Percentiles rank a stretch among this genome's conserved stretches.
These are phyloP conservation scores for Amphiprion ocellaris DNA, from an alignment of 2,113 vertebrate species.

Conservation along the genomic window DNA sequence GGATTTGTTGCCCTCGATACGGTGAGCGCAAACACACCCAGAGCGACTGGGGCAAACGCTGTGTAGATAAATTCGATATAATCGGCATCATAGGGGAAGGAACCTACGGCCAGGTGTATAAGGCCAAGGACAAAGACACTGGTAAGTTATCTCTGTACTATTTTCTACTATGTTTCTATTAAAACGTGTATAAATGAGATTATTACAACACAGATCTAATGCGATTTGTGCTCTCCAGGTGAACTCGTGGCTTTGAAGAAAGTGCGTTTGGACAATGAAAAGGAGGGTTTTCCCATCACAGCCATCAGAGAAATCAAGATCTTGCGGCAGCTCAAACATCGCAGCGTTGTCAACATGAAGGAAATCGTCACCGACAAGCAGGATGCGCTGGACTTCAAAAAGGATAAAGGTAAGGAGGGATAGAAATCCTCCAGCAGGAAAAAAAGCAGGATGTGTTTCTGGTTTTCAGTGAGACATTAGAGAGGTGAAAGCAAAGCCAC, in stretches of 20 bases:
- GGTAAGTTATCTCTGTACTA: slow-evolving; percentile 79
- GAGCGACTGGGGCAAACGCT: slow-evolving; percentile 98
- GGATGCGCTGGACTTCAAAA: slow-evolving; percentile 99
- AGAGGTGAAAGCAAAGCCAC: too few species aligned
- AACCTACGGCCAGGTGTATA: slow-evolving; percentile 98
- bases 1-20: slow-evolving; percentile 98
- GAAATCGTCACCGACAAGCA: slow-evolving; percentile 99
- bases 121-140: slow-evolving; percentile 98
- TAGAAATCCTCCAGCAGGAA: not conserved
- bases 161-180: too few species aligned
- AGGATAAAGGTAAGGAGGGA: slow-evolving; percentile 92
- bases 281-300: slow-evolving; percentile 98
- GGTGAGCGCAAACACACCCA: slow-evolving; percentile 96
- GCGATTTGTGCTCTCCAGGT: slow-evolving; percentile 76
- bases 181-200: too few species aligned
- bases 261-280: slow-evolving; percentile 97
- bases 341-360: slow-evolving; percentile 99
- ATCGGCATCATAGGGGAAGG: slow-evolving; percentile 98
- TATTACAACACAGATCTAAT: too few species aligned
- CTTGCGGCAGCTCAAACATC: slow-evolving; percentile 95
- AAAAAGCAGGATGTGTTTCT: not conserved
- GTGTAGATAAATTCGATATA: slow-evolving; percentile 98
- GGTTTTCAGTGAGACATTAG: too few species aligned
- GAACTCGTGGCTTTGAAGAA: slow-evolving; percentile 98
- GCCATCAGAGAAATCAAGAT: slow-evolving; percentile 99